Conservation (phyloP, 2,888 invertebrate genomes). For the Ectemnius continuus region DNA sequence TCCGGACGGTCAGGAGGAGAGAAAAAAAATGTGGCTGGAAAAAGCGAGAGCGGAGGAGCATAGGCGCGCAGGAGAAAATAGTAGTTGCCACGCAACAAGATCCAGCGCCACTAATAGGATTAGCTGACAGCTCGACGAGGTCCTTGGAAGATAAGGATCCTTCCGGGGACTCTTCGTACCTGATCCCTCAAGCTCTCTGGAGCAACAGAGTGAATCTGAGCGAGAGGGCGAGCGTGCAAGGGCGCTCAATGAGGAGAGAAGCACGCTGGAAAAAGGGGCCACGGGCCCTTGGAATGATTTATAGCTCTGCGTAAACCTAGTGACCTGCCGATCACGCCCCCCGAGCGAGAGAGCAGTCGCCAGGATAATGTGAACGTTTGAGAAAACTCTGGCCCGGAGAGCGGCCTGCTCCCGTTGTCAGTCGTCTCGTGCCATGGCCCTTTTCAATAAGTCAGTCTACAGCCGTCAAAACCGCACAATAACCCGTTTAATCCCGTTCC, state of each 20-base stretch:
- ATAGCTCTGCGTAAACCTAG: constrained; percentile 66
- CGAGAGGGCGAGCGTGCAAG: no score
- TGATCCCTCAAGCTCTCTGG: constrained; percentile 33
- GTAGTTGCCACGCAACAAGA: constrained; percentile 57
- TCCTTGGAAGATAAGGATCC: constrained; percentile 59
- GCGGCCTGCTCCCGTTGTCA: background rate
- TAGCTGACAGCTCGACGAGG: constrained; percentile 68
- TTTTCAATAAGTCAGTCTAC: constrained; percentile 31
- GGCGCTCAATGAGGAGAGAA: background rate
- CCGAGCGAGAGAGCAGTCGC: constrained; percentile 37
- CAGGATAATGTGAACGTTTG: constrained; percentile 37
- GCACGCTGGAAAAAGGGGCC: constrained; percentile 8
- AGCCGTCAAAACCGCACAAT: constrained; percentile 52
- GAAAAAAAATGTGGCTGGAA: constrained; percentile 23
- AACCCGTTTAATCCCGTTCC: constrained; percentile 56
- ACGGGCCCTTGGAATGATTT: constrained; percentile 61
- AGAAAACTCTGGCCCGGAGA: constrained; percentile 10
- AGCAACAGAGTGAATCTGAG: background rate
- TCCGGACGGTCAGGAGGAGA: constrained; percentile 13
- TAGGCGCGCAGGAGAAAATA: constrained; percentile 33
- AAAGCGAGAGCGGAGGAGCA: constrained; percentile 9
- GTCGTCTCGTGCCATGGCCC: constrained; percentile 25
- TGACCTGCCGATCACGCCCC: constrained; percentile 69
- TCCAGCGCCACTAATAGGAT: constrained; percentile 69
- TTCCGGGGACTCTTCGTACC: constrained; percentile 55